Evolutionary conservation across 2,113 vertebrate genomes (phyloP).

Genomic region (Marmota flaviventris): DNA sequence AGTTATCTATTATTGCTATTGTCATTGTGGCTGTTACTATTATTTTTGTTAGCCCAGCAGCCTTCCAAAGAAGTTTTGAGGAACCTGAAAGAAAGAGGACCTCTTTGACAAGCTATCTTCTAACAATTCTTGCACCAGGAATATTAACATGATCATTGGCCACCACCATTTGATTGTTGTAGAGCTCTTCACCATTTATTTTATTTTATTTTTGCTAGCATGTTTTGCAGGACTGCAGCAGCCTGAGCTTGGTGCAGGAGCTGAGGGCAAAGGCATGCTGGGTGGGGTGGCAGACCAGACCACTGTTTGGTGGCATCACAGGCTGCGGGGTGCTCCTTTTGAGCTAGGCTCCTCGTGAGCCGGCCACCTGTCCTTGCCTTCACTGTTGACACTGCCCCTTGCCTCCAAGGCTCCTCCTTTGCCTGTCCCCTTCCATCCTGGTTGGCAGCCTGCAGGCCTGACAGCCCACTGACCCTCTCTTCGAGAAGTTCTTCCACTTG

Average conservation of each 20-base stretch:
- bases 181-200: no score
- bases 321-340: no score
- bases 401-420: constrained; percentile 84
- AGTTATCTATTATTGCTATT: neutral
- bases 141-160: neutral
- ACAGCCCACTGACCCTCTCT: constrained; percentile 79
- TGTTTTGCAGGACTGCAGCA: neutral
- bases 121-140: neutral
- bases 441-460: constrained; percentile 74
- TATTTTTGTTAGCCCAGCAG: neutral
- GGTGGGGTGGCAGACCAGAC: neutral
- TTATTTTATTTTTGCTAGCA: neutral
- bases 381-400: neutral
- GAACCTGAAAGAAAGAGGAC: neutral
- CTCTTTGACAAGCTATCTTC: neutral
- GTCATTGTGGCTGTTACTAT: neutral
- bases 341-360: neutral
- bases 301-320: rapidly evolving
- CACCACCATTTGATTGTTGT: no score
- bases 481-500: constrained; percentile 88
- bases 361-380: neutral
- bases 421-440: constrained; percentile 89
- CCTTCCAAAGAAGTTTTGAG: neutral
- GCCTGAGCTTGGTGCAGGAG: neutral
- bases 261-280: neutral